phyloP scores from a whole-genome alignment of 2,113 vertebrate genomes.

The Stegostoma tigrinum region DNA sequence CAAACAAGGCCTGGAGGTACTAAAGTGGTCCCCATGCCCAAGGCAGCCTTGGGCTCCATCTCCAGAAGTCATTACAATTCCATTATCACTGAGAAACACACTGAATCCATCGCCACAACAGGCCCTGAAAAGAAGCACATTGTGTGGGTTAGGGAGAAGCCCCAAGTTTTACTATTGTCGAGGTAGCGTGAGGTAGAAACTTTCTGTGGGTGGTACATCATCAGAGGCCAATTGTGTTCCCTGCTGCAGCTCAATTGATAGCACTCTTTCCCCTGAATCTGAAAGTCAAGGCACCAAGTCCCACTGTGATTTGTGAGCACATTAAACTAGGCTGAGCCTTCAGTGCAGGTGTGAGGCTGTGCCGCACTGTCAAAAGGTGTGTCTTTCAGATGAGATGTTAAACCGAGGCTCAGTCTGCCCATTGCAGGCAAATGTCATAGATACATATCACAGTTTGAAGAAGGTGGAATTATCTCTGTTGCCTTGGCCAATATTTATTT shows the following conservation, averaged over 20 bases:
- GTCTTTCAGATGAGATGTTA: too few relatives aligned
- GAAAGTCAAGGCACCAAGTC: not conserved
- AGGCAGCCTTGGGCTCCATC: slow-evolving; percentile 28
- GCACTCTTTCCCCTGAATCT: not conserved
- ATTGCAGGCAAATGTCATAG: too few relatives aligned
- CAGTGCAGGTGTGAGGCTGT: too few relatives aligned
- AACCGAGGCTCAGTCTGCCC: too few relatives aligned
- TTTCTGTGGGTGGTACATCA: not conserved
- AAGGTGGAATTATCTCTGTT: too few relatives aligned
- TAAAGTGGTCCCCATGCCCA: not conserved
- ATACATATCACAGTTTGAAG: too few relatives aligned
- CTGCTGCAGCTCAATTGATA: not conserved
- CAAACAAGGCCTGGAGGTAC: slow-evolving; percentile 4
- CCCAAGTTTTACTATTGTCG: not conserved
- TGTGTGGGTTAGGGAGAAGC: not conserved
- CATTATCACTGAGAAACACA: slow-evolving; percentile 29
- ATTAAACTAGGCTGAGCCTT: too few relatives aligned
- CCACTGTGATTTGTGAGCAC: not conserved
- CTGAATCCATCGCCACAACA: slow-evolving; percentile 15
- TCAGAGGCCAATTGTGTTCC: not conserved
- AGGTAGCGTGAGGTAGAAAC: too few relatives aligned
- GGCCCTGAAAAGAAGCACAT: not conserved
- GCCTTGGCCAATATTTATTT: too few relatives aligned
- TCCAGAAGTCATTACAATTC: slow-evolving; percentile 29
- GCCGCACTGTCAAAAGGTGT: too few relatives aligned